Percentiles rank a stretch among this genome's conserved stretches.
Conservation (phyloP, 92 coral and sea anemone genomes). For the Blastomussa wellsi region DNA sequence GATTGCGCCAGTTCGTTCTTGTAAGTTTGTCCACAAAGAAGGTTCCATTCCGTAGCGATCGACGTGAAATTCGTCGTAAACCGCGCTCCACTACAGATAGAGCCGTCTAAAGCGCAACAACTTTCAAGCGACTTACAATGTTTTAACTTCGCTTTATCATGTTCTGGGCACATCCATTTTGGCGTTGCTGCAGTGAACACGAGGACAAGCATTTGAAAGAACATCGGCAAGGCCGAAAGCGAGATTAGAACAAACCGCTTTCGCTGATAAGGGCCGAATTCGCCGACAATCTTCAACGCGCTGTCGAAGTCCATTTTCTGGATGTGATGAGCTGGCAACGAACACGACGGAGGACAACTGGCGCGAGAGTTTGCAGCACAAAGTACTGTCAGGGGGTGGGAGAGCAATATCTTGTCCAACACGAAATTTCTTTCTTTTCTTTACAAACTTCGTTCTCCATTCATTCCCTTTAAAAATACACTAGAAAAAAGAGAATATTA, state of each 20-base stretch:
- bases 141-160: background rate
- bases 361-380: slow-evolving; percentile 6
- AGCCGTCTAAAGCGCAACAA: slow-evolving; percentile 56
- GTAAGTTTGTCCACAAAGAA: slow-evolving; percentile 83
- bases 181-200: slow-evolving; percentile 90
- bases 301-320: slow-evolving; percentile 74
- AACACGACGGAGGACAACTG: background rate
- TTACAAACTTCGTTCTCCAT: too few species aligned
- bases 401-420: background rate
- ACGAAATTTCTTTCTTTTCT: background rate
- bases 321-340: slow-evolving; percentile 20
- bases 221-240: slow-evolving; percentile 50
- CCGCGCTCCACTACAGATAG: slow-evolving; percentile 58
- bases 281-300: slow-evolving; percentile 75
- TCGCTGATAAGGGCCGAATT: slow-evolving; percentile 82
- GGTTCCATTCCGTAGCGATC: slow-evolving; percentile 82
- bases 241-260: slow-evolving; percentile 63
- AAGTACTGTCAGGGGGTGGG: background rate
- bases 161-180: slow-evolving; percentile 71
- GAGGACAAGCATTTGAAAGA: slow-evolving; percentile 76
- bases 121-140: slow-evolving; percentile 32
- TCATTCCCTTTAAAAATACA: too few species aligned
- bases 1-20: slow-evolving; percentile 83
- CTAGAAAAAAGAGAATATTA: too few species aligned
- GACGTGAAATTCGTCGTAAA: slow-evolving; percentile 82